These are phyloP conservation scores for Drosophila neotestacea DNA, from an alignment of 2,888 invertebrate genomes.

Conservation along the genomic window DNA sequence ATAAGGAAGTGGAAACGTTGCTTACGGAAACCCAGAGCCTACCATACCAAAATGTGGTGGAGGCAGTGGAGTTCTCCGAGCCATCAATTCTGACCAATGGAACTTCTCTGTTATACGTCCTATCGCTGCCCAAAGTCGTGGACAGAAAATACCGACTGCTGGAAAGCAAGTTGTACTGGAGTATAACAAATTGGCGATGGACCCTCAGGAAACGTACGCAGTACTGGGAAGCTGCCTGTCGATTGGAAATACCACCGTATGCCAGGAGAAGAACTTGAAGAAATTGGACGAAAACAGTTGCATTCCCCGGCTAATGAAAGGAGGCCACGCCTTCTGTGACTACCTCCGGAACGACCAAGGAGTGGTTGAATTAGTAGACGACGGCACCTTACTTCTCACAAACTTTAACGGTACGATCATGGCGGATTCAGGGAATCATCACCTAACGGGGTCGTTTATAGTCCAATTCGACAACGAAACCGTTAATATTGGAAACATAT, in stretches of 20 bases:
- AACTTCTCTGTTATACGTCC: too few relatives aligned
- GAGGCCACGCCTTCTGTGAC: constrained; percentile 1
- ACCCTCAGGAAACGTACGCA: not conserved
- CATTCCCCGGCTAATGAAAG: not conserved
- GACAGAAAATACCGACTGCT: not conserved
- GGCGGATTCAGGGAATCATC: too few relatives aligned
- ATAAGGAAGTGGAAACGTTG: not conserved
- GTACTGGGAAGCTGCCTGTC: not conserved
- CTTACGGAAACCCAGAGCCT: constrained; percentile 3
- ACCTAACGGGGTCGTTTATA: too few relatives aligned
- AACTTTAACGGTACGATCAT: too few relatives aligned
- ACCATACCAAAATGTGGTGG: constrained; percentile 5
- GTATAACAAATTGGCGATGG: not conserved
- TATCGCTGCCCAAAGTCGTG: too few relatives aligned
- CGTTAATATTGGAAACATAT: not conserved
- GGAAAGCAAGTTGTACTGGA: not conserved
- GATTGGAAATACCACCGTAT: not conserved
- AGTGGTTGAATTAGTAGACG: not conserved
- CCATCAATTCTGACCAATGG: constrained; percentile 1
- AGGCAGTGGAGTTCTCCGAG: not conserved
- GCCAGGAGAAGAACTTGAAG: not conserved
- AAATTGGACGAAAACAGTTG: not conserved
- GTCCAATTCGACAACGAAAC: not conserved
- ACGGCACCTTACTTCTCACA: not conserved
- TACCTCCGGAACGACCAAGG: not conserved